These are phyloP conservation scores for Chaenodraco wilsoni DNA, from an alignment of 2,797 vertebrate species.

Conservation along the genomic window DNA sequence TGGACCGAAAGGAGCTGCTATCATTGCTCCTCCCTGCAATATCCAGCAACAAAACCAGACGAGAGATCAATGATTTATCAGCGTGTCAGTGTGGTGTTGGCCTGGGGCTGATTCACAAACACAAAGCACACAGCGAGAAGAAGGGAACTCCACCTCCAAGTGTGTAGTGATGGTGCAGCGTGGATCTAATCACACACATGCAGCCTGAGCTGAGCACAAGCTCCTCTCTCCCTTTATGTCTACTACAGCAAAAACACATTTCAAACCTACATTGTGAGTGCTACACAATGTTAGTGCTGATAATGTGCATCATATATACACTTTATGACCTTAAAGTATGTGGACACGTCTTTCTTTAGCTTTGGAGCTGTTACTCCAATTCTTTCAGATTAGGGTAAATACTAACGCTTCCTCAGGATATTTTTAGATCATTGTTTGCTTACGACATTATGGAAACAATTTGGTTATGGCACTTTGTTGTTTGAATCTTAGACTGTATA, in stretches of 20 bases:
- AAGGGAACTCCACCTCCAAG: slow-evolving; percentile 64
- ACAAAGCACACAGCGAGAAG: slow-evolving; percentile 62
- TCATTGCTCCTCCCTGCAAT: slow-evolving; percentile 56
- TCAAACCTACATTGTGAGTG: neutral
- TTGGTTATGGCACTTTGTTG: neutral
- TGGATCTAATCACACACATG: slow-evolving; percentile 49
- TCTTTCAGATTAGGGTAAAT: neutral
- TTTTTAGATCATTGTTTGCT: neutral
- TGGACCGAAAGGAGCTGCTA: slow-evolving; percentile 48
- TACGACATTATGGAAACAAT: neutral
- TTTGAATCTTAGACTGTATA: neutral
- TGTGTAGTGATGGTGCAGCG: slow-evolving; percentile 52
- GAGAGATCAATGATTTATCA: slow-evolving; percentile 78
- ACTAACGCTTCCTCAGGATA: neutral
- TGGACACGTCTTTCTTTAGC: neutral
- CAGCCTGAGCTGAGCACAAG: slow-evolving; percentile 41
- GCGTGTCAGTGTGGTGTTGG: slow-evolving; percentile 64
- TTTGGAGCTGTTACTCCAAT: neutral
- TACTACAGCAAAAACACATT: slow-evolving; percentile 18
- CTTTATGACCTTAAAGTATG: neutral
- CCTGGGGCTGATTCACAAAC: slow-evolving; percentile 66
- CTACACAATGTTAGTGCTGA: neutral
- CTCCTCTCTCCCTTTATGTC: slow-evolving; percentile 21
- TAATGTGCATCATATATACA: neutral
- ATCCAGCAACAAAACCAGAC: slow-evolving; percentile 62